Conservation (phyloP, 2,888 invertebrate species). For the Leucophenga maculata region DNA sequence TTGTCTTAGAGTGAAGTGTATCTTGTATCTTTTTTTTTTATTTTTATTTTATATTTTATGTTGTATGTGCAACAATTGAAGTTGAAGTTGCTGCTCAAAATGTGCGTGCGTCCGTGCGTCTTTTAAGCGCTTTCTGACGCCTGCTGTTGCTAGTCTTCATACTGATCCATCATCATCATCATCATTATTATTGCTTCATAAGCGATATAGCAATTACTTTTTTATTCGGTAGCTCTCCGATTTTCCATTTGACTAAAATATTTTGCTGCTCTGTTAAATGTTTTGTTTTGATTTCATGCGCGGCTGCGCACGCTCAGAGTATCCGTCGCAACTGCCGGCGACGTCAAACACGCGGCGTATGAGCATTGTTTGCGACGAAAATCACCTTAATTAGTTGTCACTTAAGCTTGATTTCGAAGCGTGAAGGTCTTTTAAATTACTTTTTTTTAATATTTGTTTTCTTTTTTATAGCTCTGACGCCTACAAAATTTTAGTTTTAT, state of each 20-base stretch:
- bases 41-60: not conserved
- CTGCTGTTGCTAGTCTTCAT: conserved; percentile 7
- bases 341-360: conserved; percentile 33
- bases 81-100: not conserved
- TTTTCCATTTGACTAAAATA: conserved; percentile 14
- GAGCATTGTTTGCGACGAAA: conserved; percentile 28
- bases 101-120: not conserved
- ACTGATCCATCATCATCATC: too few relatives aligned
- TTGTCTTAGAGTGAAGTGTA: not conserved
- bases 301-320: conserved; percentile 40
- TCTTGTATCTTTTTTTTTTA: not conserved
- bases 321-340: too few relatives aligned
- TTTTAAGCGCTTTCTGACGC: conserved; percentile 9
- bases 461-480: not conserved
- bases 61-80: not conserved
- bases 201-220: too few relatives aligned
- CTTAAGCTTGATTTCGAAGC: conserved; percentile 4
- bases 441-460: conserved; percentile 12
- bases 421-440: conserved; percentile 13
- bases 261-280: conserved; percentile 27
- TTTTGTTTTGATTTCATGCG: conserved; percentile 33
- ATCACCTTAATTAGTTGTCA: conserved; percentile 22
- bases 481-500: too few relatives aligned
- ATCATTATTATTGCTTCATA: too few relatives aligned
- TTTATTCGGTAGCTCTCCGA: not conserved